Percentiles rank a stretch among this genome's conserved stretches.
These are phyloP conservation scores for Stenichneumon culpator DNA, from an alignment of 2,888 invertebrate genomes.

Conservation along the genomic window DNA sequence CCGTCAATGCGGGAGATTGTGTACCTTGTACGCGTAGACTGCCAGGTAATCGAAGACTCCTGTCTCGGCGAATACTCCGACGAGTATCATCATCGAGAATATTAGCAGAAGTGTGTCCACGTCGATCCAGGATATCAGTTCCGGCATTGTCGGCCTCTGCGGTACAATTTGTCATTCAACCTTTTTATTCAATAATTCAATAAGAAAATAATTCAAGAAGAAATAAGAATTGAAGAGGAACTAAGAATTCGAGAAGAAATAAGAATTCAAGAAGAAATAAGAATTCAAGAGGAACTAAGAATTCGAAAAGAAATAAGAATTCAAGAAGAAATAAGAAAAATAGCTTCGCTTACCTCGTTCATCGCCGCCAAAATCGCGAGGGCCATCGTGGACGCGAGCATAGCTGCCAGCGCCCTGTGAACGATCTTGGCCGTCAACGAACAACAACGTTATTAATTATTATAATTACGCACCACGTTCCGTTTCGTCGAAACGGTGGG, in stretches of 20 bases:
- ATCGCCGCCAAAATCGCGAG: constrained; percentile 91
- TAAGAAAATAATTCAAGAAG: too few relatives aligned
- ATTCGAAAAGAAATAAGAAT: too few relatives aligned
- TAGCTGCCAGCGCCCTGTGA: constrained; percentile 94
- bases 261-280: too few relatives aligned
- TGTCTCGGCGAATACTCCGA: constrained; percentile 94
- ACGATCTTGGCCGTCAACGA: constrained; percentile 87
- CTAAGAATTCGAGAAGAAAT: too few relatives aligned
- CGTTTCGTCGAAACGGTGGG: neutral
- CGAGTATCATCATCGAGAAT: constrained; percentile 97
- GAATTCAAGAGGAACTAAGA: too few relatives aligned
- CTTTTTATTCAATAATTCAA: neutral
- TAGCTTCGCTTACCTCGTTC: constrained; percentile 87
- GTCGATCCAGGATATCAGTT: constrained; percentile 95
- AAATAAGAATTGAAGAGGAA: too few relatives aligned
- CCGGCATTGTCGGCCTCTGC: constrained; percentile 91
- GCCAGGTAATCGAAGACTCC: constrained; percentile 96
- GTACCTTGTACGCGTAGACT: constrained; percentile 92
- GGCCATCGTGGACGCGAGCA: constrained; percentile 92
- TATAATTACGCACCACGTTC: neutral
- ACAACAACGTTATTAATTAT: constrained; percentile 4
- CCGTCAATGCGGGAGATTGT: neutral
- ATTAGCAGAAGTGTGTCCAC: constrained; percentile 92
- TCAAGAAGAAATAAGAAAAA: too few relatives aligned
- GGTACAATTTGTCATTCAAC: neutral